These are phyloP conservation scores for Acanthopagrus latus DNA, from an alignment of 2,797 vertebrate genomes.

Conservation along the genomic window DNA sequence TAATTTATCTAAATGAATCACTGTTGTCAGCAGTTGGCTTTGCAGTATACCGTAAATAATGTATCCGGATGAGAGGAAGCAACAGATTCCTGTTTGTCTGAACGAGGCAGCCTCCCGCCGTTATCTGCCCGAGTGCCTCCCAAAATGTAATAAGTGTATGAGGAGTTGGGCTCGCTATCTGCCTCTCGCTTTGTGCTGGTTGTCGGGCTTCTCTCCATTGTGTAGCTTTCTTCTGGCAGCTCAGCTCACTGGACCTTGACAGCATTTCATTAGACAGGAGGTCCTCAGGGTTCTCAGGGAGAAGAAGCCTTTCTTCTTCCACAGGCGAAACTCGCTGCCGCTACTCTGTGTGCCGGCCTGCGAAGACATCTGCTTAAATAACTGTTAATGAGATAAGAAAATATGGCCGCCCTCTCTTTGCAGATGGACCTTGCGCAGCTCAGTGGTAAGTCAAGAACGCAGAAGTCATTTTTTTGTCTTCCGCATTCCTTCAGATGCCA, in stretches of 20 bases:
- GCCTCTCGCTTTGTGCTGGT: conserved; percentile 63
- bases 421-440: conserved; percentile 25
- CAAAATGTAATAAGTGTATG: conserved; percentile 73
- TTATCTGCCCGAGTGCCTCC: conserved; percentile 68
- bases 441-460: not conserved
- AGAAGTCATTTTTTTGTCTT: not conserved
- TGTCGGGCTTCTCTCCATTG: conserved; percentile 63
- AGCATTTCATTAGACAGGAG: conserved; percentile 79
- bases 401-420: conserved; percentile 30
- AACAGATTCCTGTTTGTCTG: conserved; percentile 64
- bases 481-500: not conserved
- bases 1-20: conserved; percentile 66
- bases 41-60: conserved; percentile 52
- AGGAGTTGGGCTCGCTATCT: conserved; percentile 68
- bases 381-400: conserved; percentile 71
- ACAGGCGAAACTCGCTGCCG: conserved; percentile 17
- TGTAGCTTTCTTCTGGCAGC: conserved; percentile 75
- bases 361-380: conserved; percentile 64
- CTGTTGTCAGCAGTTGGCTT: conserved; percentile 45
- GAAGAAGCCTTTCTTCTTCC: conserved; percentile 63
- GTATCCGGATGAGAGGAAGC: conserved; percentile 36
- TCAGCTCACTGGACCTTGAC: conserved; percentile 81
- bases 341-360: conserved; percentile 39
- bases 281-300: conserved; percentile 72
- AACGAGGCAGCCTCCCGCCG: conserved; percentile 36